Conservation (phyloP, 2,113 vertebrate genomes). For the Psittacara wagleri region DNA sequence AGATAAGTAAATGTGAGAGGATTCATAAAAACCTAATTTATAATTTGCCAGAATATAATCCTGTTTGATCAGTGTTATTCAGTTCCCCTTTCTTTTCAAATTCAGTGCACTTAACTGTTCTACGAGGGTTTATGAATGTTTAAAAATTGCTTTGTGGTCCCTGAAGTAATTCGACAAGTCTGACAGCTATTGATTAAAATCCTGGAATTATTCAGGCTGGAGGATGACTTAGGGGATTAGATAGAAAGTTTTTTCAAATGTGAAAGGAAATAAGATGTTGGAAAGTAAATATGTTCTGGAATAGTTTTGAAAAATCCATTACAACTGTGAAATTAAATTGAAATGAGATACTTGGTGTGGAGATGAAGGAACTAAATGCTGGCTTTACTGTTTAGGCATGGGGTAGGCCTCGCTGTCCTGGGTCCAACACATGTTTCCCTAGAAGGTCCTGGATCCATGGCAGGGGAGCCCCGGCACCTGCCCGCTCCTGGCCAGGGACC, state of each 20-base stretch:
- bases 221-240: constrained; percentile 76
- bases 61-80: constrained; percentile 65
- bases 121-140: constrained; percentile 81
- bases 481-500: neutral
- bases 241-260: constrained; percentile 72
- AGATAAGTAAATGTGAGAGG: constrained; percentile 41
- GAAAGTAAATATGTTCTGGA: constrained; percentile 64
- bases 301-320: constrained; percentile 65
- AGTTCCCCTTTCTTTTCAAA: constrained; percentile 70
- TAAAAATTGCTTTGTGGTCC: constrained; percentile 83
- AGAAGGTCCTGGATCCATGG: neutral
- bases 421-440: neutral
- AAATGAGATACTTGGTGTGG: constrained; percentile 38
- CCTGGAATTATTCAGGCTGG: constrained; percentile 79
- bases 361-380: constrained; percentile 38
- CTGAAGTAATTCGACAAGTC: constrained; percentile 83
- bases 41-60: constrained; percentile 65
- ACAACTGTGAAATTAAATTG: constrained; percentile 57
- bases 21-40: constrained; percentile 70
- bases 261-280: constrained; percentile 64
- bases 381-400: constrained; percentile 18
- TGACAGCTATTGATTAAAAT: constrained; percentile 86
- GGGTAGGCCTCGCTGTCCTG: neutral
- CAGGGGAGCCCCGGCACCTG: neutral
- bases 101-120: constrained; percentile 73